Evolutionary conservation across 2,113 vertebrate genomes (phyloP).

Genomic region (Ochotona curzoniae): DNA sequence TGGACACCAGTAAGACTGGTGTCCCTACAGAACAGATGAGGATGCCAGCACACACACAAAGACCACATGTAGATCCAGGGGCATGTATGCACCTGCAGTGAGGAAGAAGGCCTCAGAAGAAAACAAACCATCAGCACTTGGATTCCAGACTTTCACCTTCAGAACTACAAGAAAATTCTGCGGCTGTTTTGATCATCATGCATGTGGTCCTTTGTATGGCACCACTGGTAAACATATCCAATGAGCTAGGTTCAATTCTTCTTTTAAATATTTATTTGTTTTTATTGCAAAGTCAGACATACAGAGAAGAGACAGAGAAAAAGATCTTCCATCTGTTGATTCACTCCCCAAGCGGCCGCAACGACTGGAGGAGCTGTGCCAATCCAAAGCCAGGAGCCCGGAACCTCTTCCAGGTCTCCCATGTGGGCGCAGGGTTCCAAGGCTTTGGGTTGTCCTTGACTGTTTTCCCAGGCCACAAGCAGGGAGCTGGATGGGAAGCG

Average conservation of each 20-base stretch:
- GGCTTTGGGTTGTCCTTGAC: too few relatives aligned
- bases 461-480: too few relatives aligned
- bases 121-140: not conserved
- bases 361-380: too few relatives aligned
- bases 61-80: not conserved
- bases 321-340: too few relatives aligned
- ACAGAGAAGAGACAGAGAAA: too few relatives aligned
- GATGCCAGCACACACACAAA: not conserved
- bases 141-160: not conserved
- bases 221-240: not conserved
- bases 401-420: too few relatives aligned
- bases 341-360: too few relatives aligned
- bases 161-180: not conserved
- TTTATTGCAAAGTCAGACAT: too few relatives aligned
- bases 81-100: not conserved
- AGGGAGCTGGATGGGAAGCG: too few relatives aligned
- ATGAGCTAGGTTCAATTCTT: not conserved
- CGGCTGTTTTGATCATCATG: not conserved
- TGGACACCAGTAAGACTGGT: not conserved
- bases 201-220: not conserved
- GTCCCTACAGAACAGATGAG: not conserved
- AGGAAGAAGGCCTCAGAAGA: not conserved
- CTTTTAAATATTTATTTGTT: too few relatives aligned
- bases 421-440: too few relatives aligned
- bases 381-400: too few relatives aligned